Base-by-base conservation (phyloP, 2,113 vertebrate species). In the Nerophis lumbriciformis region DNA sequence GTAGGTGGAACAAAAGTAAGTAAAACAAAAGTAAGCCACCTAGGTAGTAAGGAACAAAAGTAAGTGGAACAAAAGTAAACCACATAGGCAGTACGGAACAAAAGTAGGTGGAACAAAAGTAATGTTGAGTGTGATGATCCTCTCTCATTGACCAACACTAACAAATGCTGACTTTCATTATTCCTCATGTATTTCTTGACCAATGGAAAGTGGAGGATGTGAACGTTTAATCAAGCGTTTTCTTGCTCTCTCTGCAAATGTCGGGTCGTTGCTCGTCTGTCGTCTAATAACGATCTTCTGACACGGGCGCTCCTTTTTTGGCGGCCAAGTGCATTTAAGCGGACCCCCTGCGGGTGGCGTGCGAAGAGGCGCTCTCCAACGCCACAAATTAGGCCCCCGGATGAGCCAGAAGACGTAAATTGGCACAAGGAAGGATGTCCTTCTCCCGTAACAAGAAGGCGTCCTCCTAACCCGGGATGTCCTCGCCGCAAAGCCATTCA, bases 311-410 rank as follows among this genome's bases (percentile, higher is more conserved):
- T 19, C 19, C 19, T 28, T 28, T 28, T 28, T 28, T 3, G 28
- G 28, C 28, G 0, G 74, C 62, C 61, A 53, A 78, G 54, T 63
- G 51, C 64, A 54, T 69, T 82, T 67, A 63, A 75, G 56, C 59
- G 44, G 64, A 72, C 47, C 54, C 69, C 74, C 73, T 57, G 6
- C 47, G 79, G 74, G 68, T 72, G 77, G 61, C 70, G 61, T 67
- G 69, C 47, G 28, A 36, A 71, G 44, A 66, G 36, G 72, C 38
- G 62, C 62, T 73, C 78, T 69, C 70, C 79, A 82, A 85, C 66
- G 83, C 82, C 79, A 76, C 75, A 85, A 86, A 85, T 85, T 71
- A 83, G 84, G 78, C 77, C 84, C 79, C 83, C 73, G 74, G 80
- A 83, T 87, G 84, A 82, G 78, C 84, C 53, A 65, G 51, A 66